These are phyloP conservation scores for Centropyge bicolor DNA, from an alignment of 2,797 vertebrate genomes.

Conservation along the genomic window DNA sequence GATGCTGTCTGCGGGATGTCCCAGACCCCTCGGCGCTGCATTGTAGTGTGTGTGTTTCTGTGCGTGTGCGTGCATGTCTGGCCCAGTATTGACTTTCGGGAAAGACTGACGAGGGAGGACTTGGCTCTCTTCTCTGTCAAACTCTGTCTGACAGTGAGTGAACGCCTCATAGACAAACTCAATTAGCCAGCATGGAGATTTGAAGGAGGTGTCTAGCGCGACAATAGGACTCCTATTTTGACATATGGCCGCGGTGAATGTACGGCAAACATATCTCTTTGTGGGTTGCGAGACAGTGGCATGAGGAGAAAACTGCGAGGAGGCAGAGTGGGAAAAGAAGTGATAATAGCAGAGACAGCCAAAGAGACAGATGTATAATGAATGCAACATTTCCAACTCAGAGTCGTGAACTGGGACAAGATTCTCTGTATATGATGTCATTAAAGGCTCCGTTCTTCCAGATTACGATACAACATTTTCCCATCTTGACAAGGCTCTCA, in stretches of 20 bases:
- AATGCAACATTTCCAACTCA: conserved; percentile 4
- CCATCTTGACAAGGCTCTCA: background rate
- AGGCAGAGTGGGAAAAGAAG: conserved; percentile 5
- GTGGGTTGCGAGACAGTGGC: conserved; percentile 54
- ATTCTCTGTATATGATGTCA: conserved; percentile 12
- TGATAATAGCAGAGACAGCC: conserved; percentile 15
- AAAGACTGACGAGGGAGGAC: conserved; percentile 74
- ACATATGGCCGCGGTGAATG: conserved; percentile 64
- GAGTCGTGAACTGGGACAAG: conserved; percentile 11
- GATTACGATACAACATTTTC: conserved; percentile 7
- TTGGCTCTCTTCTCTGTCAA: conserved; percentile 73
- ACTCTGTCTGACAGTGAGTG: conserved; percentile 75
- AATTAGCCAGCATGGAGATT: conserved; percentile 73
- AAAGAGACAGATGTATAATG: conserved; percentile 27
- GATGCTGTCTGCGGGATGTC: conserved; percentile 83
- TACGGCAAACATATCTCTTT: conserved; percentile 71
- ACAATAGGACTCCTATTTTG: conserved; percentile 72
- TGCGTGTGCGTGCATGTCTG: conserved; percentile 70
- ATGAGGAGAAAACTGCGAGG: conserved; percentile 19
- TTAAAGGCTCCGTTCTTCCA: conserved; percentile 3
- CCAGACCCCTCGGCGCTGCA: conserved; percentile 81
- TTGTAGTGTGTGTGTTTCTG: conserved; percentile 73
- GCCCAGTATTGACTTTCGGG: conserved; percentile 75
- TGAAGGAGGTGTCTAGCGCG: conserved; percentile 71
- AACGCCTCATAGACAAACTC: conserved; percentile 75